These are phyloP conservation scores for Apantesis nais DNA, from an alignment of 2,888 invertebrate species.

Conservation along the genomic window DNA sequence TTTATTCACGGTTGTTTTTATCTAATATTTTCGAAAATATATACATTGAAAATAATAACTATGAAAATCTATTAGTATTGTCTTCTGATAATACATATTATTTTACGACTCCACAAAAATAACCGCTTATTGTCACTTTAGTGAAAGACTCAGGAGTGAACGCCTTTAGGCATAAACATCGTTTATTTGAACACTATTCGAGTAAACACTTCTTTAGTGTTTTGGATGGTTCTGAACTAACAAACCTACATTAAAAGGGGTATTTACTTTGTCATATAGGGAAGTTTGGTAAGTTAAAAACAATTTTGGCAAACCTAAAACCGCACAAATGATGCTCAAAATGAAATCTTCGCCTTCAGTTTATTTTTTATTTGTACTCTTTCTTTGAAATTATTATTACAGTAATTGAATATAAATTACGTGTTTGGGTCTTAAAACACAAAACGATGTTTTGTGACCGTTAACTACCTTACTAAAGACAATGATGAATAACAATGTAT, in stretches of 20 bases:
- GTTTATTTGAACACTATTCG: background rate
- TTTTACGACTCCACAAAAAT: conserved; percentile 13
- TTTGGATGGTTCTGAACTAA: background rate
- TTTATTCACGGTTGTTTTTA: background rate
- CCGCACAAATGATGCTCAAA: background rate
- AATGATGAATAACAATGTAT: background rate
- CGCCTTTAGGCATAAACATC: background rate
- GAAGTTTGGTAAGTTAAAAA: background rate
- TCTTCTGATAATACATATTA: background rate
- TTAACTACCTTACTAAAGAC: too few species aligned
- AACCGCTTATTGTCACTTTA: conserved; percentile 5
- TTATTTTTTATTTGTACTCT: too few species aligned
- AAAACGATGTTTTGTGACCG: too few species aligned
- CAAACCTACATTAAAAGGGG: background rate
- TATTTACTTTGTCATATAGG: background rate
- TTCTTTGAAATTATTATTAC: too few species aligned
- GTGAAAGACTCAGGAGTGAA: conserved; percentile 4
- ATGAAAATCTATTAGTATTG: background rate
- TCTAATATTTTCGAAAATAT: background rate
- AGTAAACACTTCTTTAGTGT: background rate
- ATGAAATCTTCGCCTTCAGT: background rate
- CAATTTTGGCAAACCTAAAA: background rate
- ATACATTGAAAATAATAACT: background rate
- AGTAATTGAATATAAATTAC: too few species aligned
- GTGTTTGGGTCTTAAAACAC: too few species aligned